Evolutionary conservation across 2,888 invertebrate genomes (phyloP), one percentile per base, ranked within the genome.

Genomic region (Chymomyza fuscimana): DNA sequence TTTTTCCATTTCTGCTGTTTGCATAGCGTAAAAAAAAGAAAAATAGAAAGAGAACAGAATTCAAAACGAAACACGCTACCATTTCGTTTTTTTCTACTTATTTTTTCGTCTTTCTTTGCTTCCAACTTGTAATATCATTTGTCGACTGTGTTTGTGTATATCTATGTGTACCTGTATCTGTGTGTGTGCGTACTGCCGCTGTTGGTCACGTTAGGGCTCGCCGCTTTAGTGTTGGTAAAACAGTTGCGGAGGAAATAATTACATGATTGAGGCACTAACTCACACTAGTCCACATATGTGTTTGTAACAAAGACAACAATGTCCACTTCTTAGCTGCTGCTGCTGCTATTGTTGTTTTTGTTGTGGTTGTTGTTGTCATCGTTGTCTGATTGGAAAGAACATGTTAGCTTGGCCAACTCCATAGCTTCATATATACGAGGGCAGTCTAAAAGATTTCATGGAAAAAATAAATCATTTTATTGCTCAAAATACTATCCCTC

Each of bases 211-310:
- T 67, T 69, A 63, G 60, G 69, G 70, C 40, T 67, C 70, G 76
- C 67, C 76, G 70, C 67, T 22, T 74, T 63, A 70, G 83, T 82
- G 77, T 80, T 76, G 77, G 77, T 79, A 72, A 74, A 80, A 72
- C 74, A 78, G 79, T 80, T 86, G 89, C 87, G 85, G 88, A 89
- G 90, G 91, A 91, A 92, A 91, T 91, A 91, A 90, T 91, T 91
- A 91, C 88, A 90, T 89, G 90, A 91, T 90, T 90, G 90, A 89
- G 88, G 91, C 79, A 88, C 83, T 78, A 78, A 74, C 71, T 71
- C 72, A 74, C 71, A 82, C 9, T 19, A 15, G 40, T 12, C 40
- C 12, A 12, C 12, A 46, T 12, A 12, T 46, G 40, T 46, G 40
- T 46, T 46, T 2, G 12, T 12, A 46, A 46, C 78, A 76, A 74